Evolutionary conservation across 2,888 invertebrate genomes (phyloP).

Genomic region (Agriopis marginaria): DNA sequence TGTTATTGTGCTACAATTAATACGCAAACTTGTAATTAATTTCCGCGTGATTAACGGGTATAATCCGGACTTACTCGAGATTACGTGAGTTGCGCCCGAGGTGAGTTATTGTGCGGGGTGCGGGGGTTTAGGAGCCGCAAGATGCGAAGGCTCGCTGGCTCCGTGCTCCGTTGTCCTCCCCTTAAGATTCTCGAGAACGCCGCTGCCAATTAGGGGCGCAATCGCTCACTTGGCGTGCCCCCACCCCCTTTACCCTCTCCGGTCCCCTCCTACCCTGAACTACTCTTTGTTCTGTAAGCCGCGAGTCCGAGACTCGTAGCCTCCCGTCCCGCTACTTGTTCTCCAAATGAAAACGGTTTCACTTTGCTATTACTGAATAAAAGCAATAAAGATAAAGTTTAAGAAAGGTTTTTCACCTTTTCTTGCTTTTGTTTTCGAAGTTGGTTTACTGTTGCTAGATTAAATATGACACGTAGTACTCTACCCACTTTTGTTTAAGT

Average conservation of each 20-base stretch:
- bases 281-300: conserved; percentile 76
- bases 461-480: conserved; percentile 38
- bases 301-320: conserved; percentile 62
- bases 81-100: conserved; percentile 79
- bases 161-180: conserved; percentile 79
- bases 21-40: conserved; percentile 86
- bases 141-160: conserved; percentile 75
- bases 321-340: conserved; percentile 72
- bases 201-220: conserved; percentile 86
- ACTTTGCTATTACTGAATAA: conserved; percentile 74
- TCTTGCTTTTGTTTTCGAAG: conserved; percentile 60
- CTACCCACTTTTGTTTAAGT: too few relatives aligned
- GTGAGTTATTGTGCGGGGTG: conserved; percentile 79
- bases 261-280: conserved; percentile 57
- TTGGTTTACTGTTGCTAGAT: conserved; percentile 49
- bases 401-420: conserved; percentile 68
- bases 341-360: conserved; percentile 83
- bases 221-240: conserved; percentile 83
- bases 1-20: conserved; percentile 84
- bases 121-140: conserved; percentile 62
- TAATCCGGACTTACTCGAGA: conserved; percentile 85
- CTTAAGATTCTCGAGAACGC: conserved; percentile 87
- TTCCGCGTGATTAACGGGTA: conserved; percentile 84
- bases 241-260: conserved; percentile 54
- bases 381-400: conserved; percentile 72